Evolutionary conservation across 2,888 invertebrate genomes (phyloP).

Genomic region (Rutpela maculata): DNA sequence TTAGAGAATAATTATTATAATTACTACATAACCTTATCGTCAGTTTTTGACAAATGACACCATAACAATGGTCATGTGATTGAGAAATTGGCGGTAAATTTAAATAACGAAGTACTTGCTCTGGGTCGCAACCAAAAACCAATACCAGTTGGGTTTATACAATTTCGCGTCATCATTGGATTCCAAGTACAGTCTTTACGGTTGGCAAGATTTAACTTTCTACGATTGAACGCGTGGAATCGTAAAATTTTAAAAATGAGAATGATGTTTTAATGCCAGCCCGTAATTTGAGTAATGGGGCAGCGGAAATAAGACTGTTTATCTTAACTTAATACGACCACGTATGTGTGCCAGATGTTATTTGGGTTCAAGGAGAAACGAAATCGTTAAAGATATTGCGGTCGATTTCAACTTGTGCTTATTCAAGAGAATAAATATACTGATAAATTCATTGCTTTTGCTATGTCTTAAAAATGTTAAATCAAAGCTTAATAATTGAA

Average conservation of each 20-base stretch:
- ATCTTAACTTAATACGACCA: slow-evolving; percentile 22
- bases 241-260: background rate
- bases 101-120: background rate
- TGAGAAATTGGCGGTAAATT: slow-evolving; percentile 2
- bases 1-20: background rate
- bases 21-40: slow-evolving; percentile 28
- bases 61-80: slow-evolving; percentile 28
- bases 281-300: background rate
- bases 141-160: no score
- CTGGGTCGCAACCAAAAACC: no score
- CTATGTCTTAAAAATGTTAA: no score
- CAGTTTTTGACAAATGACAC: slow-evolving; percentile 24
- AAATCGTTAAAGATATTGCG: background rate
- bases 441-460: slow-evolving; percentile 1
- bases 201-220: no score
- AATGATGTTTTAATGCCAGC: background rate
- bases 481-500: no score
- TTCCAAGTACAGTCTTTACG: no score
- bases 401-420: background rate
- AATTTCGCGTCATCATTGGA: no score
- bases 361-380: slow-evolving; percentile 48
- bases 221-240: no score
- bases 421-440: background rate
- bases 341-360: slow-evolving; percentile 48
- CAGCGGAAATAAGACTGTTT: slow-evolving; percentile 2